Evolutionary conservation across 1,140 invertebrate genomes (phyloP).

Genomic region (Acyrthosiphon pisum): DNA sequence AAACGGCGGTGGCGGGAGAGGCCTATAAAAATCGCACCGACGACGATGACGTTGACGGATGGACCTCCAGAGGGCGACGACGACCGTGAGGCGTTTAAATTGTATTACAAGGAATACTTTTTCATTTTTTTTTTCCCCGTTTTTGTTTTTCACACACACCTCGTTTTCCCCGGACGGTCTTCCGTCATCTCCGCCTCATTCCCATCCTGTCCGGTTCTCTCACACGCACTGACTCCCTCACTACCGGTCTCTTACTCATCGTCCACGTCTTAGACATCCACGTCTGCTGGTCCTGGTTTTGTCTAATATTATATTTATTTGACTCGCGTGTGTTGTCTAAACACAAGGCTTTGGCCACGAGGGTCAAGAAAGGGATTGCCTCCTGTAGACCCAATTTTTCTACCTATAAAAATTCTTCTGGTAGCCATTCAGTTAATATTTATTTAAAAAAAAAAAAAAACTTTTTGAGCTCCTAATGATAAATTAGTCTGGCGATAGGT

Average conservation of each 20-base stretch:
- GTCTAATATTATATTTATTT: neutral
- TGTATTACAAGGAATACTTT: slow-evolving; percentile 42
- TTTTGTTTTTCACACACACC: neutral
- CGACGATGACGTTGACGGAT: slow-evolving; percentile 55
- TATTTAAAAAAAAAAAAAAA: neutral
- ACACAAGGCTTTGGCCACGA: too few species aligned
- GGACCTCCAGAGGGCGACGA: slow-evolving; percentile 43
- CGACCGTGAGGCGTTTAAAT: slow-evolving; percentile 42
- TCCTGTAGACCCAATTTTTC: neutral
- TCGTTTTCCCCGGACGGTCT: neutral
- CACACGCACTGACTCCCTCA: neutral
- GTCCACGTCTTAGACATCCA: too few species aligned
- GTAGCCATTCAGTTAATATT: neutral
- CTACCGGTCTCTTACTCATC: neutral
- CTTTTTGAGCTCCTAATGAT: neutral
- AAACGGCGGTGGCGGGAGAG: neutral
- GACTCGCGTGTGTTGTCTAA: neutral
- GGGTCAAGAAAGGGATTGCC: neutral
- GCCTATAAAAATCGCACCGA: slow-evolving; percentile 27
- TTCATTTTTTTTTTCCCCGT: neutral
- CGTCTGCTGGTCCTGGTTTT: neutral
- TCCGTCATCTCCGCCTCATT: neutral
- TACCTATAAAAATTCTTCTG: neutral
- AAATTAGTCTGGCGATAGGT: neutral
- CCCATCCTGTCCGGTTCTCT: neutral